Percentiles rank a stretch among this genome's conserved stretches.
Conservation (phyloP, 2,113 vertebrate genomes). For the Uria lomvia region DNA sequence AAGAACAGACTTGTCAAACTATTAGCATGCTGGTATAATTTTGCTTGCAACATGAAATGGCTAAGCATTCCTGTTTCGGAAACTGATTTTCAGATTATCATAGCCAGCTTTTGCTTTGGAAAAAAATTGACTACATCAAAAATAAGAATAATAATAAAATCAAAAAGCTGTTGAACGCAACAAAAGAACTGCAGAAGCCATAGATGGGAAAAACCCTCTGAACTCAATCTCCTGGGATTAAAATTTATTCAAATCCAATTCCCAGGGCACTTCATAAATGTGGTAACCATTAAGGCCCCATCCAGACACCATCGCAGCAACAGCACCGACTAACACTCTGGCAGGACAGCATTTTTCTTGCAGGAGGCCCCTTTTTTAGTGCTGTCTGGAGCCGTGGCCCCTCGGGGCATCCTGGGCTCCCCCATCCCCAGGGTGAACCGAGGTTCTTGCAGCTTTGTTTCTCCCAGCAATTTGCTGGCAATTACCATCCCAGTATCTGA, state of each 20-base stretch:
- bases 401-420: not conserved
- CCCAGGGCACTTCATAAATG: not conserved
- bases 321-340: rapidly evolving
- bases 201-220: not conserved
- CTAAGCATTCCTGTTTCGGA: not conserved
- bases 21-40: not conserved
- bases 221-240: not conserved
- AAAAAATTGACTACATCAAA: not conserved
- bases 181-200: not conserved
- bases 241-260: not conserved
- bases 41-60: not conserved
- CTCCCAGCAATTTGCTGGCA: not conserved
- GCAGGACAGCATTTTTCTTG: not conserved
- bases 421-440: not conserved
- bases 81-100: not conserved
- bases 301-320: not conserved
- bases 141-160: not conserved
- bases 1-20: slow-evolving; percentile 40
- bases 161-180: not conserved
- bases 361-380: not conserved
- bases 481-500: not conserved
- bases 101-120: not conserved
- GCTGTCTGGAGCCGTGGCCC: rapidly evolving
- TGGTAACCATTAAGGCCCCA: not conserved
- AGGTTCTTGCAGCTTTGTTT: not conserved